phyloP scores from a whole-genome alignment of 2,888 invertebrate species.

The Calameuta pallipes region DNA sequence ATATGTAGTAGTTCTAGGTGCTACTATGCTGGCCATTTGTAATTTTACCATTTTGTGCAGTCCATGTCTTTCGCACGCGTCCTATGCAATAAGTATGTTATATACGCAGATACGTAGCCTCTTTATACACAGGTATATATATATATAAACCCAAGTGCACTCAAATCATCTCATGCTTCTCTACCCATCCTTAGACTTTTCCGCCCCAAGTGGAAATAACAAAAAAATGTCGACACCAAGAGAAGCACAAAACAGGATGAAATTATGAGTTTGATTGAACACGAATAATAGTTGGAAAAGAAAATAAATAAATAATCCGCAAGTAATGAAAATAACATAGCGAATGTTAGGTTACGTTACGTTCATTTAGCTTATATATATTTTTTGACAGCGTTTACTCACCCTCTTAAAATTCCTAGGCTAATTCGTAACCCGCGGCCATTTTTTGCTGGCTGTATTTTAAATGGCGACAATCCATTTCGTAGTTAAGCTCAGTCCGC shows the following conservation, averaged over 20 bases:
- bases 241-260: not conserved
- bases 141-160: too few relatives aligned
- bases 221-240: not conserved
- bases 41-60: not conserved
- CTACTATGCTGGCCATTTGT: not conserved
- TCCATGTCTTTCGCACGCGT: not conserved
- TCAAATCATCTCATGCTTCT: too few relatives aligned
- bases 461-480: not conserved
- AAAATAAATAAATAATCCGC: too few relatives aligned
- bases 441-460: not conserved
- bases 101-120: not conserved
- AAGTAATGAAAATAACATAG: too few relatives aligned
- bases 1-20: not conserved
- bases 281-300: not conserved
- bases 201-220: not conserved
- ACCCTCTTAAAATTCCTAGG: not conserved
- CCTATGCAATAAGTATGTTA: not conserved
- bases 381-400: not conserved
- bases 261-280: not conserved
- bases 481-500: not conserved
- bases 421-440: not conserved
- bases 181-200: too few relatives aligned
- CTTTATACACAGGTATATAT: not conserved
- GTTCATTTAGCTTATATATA: not conserved
- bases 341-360: not conserved